A percentile compares a stretch with the other conserved stretches of the same genome.
Conservation (phyloP, 1,140 invertebrate species). For the Trissolcus basalis region DNA sequence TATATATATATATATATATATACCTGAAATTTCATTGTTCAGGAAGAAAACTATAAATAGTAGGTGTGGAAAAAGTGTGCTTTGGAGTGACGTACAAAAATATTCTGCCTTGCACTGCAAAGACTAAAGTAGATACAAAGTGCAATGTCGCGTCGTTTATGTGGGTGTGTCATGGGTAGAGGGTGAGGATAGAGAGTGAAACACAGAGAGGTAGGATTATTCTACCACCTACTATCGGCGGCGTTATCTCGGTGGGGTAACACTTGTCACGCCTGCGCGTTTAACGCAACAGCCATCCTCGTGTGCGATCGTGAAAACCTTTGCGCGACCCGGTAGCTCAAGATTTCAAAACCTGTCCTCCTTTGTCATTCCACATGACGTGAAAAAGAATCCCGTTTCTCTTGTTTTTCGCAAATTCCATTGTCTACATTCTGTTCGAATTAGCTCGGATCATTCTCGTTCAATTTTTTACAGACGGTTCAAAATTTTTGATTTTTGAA, state of each 20-base stretch:
- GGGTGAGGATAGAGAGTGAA: conserved; percentile 57
- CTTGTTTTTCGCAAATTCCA: conserved; percentile 16
- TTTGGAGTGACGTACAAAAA: conserved; percentile 38
- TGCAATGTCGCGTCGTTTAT: conserved; percentile 52
- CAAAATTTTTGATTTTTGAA: too few relatives aligned
- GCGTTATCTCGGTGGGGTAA: conserved; percentile 59
- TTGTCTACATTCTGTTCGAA: conserved; percentile 15
- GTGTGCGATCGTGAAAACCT: conserved; percentile 36
- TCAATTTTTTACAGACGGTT: neutral
- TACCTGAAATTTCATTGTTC: too few relatives aligned
- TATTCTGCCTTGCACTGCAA: conserved; percentile 48
- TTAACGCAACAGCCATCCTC: conserved; percentile 40
- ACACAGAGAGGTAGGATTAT: conserved; percentile 54
- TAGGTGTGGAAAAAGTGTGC: neutral
- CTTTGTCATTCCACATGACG: conserved; percentile 46
- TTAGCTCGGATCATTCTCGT: neutral
- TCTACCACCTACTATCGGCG: conserved; percentile 38
- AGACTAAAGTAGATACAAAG: conserved; percentile 52
- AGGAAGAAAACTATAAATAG: neutral
- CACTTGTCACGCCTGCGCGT: conserved; percentile 65
- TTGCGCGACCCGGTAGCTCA: conserved; percentile 24
- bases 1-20: too few relatives aligned
- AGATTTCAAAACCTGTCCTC: conserved; percentile 50
- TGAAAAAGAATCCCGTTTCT: conserved; percentile 38
- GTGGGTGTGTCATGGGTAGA: conserved; percentile 53